These are phyloP conservation scores for Crematogaster levior DNA, from an alignment of 2,888 invertebrate genomes.

Conservation along the genomic window DNA sequence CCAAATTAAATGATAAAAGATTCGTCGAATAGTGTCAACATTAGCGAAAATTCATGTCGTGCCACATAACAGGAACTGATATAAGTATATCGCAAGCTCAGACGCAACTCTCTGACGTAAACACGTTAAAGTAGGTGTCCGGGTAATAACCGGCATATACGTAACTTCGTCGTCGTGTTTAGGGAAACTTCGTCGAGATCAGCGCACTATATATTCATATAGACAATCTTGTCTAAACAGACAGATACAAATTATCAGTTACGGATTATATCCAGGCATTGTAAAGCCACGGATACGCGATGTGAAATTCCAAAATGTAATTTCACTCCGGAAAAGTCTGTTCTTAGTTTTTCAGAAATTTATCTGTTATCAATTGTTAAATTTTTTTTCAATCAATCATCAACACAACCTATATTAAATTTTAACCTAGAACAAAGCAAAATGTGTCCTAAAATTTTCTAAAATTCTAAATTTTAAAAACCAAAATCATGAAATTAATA, in stretches of 20 bases:
- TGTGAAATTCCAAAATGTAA: neutral
- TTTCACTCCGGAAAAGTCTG: neutral
- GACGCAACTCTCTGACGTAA: slow-evolving; percentile 52
- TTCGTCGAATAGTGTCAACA: slow-evolving; percentile 50
- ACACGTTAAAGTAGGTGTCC: slow-evolving; percentile 66
- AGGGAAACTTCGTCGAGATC: slow-evolving; percentile 62
- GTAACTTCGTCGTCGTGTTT: slow-evolving; percentile 55
- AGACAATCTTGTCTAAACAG: slow-evolving; percentile 33
- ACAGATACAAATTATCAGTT: slow-evolving; percentile 34
- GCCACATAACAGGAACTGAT: slow-evolving; percentile 30
- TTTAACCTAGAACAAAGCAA: neutral
- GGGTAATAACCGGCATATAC: slow-evolving; percentile 63
- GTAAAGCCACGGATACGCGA: neutral
- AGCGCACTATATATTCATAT: slow-evolving; percentile 42
- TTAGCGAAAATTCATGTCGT: slow-evolving; percentile 59
- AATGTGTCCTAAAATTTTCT: neutral
- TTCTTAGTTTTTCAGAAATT: neutral
- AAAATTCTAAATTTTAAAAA: neutral
- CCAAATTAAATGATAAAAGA: neutral
- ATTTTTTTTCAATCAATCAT: neutral
- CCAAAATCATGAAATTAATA: neutral
- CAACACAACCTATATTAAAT: neutral
- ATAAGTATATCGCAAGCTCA: slow-evolving; percentile 19
- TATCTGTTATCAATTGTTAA: neutral
- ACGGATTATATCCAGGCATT: neutral